Percentiles rank a stretch among this genome's conserved stretches.
Evolutionary conservation across 2,888 invertebrate genomes (phyloP).

Genomic region (Mycalesis mineus): DNA sequence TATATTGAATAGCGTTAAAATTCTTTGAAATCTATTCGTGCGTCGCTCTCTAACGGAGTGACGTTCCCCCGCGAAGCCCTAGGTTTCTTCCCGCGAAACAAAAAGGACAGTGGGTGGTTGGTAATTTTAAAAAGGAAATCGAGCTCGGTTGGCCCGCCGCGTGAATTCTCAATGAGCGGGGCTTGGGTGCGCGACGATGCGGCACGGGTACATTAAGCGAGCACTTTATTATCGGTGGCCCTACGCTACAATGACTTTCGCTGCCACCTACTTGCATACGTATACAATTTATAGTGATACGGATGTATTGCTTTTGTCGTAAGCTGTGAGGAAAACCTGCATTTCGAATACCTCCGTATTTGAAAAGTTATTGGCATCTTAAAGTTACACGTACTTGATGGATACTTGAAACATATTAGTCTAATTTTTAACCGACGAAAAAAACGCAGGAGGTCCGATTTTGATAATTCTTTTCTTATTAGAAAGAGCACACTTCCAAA

Average conservation of each 20-base stretch:
- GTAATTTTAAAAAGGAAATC: constrained; percentile 77
- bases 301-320: too few species aligned
- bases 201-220: constrained; percentile 54
- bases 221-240: constrained; percentile 61
- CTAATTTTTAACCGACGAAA: too few species aligned
- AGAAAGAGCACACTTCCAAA: too few species aligned
- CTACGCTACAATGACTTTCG: constrained; percentile 14
- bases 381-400: too few species aligned
- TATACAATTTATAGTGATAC: too few species aligned
- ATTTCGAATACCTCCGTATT: too few species aligned
- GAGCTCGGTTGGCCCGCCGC: constrained; percentile 56
- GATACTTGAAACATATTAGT: too few species aligned
- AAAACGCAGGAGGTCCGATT: too few species aligned
- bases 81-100: constrained; percentile 61
- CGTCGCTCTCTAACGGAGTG: constrained; percentile 43
- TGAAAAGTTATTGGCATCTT: too few species aligned
- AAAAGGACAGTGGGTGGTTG: constrained; percentile 71
- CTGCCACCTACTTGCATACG: background rate
- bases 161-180: constrained; percentile 63
- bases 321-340: too few species aligned
- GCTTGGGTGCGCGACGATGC: constrained; percentile 69
- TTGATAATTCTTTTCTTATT: too few species aligned
- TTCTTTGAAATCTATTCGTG: constrained; percentile 33
- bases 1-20: constrained; percentile 25
- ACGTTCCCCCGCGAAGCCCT: constrained; percentile 46